Base-by-base conservation (phyloP, 1,140 invertebrate genomes). In the Drosophila eugracilis region DNA sequence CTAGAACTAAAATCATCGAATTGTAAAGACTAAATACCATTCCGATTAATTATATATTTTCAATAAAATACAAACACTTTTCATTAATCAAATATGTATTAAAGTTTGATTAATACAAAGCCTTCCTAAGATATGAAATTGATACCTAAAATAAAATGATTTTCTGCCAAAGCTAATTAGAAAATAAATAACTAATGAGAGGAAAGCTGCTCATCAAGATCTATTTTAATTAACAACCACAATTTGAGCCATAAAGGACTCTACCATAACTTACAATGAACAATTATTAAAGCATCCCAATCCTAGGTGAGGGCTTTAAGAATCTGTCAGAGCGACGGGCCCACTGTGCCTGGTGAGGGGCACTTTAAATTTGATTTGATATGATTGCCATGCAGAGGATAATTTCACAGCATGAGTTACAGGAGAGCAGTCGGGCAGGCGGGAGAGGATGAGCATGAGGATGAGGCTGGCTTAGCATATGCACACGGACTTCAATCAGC, bases 401-500 rank as follows among this genome's bases (percentile, higher is more conserved):
- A 83, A 83, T 83, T 75, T 77, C 47, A 55, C 55, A 66, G 50
- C 59, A 42, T 49, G 54, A 47, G 26, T 42, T 30, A 62, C 42
- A 26, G 28, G 19, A n/a, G 15, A 4, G 19, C 5, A 2, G 24
- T n/a, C 7, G 21, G 7, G 39, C n/a, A 15, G 24, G 19, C 30
- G 53, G 45, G 28, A n/a, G n/a, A n/a, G n/a, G n/a, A n/a, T n/a
- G n/a, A n/a, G n/a, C n/a, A n/a, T n/a, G n/a, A n/a, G n/a, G n/a
- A n/a, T n/a, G 36, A 26, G 19, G 44, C 44, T 34, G 70, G 59
- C 47, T 78, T 75, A 78, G 44, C 71, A 84, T 84, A 78, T 84
- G 79, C 55, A 74, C 76, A 74, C 54, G 81, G 77, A 77, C 83
- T 86, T 77, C 81, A 85, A 85, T 85, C 81, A 85, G 81, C 83